A percentile compares a stretch with the other conserved stretches of the same genome.
Evolutionary conservation across 2,797 vertebrate species (phyloP).

Genomic region (Onychomys arenicola): DNA sequence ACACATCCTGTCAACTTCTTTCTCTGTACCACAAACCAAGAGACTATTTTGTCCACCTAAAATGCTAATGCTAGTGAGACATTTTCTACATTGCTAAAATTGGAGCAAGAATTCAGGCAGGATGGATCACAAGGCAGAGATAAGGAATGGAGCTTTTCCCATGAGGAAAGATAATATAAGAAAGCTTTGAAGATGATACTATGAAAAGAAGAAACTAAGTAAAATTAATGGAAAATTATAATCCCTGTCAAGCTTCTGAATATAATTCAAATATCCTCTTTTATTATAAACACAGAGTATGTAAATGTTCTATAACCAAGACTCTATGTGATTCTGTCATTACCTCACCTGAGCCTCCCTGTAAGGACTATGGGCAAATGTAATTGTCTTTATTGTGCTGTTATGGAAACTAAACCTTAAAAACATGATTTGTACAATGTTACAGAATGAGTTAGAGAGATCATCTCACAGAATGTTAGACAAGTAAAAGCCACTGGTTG

Average conservation of each 20-base stretch:
- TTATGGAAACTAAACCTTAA: constrained; percentile 19
- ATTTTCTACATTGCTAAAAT: background rate
- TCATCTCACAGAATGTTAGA: background rate
- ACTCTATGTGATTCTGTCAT: background rate
- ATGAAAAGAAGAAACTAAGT: constrained; percentile 35
- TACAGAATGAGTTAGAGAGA: background rate
- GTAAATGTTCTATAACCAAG: constrained; percentile 35
- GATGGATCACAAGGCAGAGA: background rate
- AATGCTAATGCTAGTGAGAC: background rate
- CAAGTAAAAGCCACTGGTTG: background rate
- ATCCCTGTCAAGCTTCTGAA: background rate
- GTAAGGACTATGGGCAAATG: background rate
- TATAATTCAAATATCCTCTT: background rate
- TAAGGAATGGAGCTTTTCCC: background rate
- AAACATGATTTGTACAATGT: background rate
- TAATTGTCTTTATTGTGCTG: background rate
- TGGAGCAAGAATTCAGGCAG: background rate
- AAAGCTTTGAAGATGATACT: background rate
- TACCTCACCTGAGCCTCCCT: background rate
- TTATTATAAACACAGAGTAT: background rate
- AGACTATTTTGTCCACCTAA: background rate
- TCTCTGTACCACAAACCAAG: background rate
- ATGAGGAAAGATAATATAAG: background rate
- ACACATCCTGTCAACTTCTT: background rate
- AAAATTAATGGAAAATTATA: constrained; percentile 9